Conservation (phyloP, 2,113 vertebrate species). For the Amia ocellicauda region DNA sequence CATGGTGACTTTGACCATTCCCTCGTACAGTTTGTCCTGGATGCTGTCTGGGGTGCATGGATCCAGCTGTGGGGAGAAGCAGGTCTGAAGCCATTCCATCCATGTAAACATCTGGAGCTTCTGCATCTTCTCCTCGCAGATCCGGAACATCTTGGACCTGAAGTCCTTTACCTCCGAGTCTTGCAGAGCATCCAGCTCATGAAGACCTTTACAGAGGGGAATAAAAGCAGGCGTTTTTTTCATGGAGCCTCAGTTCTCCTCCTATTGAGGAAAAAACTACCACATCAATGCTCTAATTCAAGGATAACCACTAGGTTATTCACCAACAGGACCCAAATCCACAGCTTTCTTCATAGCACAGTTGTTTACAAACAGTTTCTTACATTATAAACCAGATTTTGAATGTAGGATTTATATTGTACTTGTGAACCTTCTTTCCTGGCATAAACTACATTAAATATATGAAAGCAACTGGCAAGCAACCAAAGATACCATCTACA, state of each 20-base stretch:
- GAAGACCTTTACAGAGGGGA: slow-evolving; percentile 70
- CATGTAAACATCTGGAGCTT: slow-evolving; percentile 78
- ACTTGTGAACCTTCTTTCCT: no score
- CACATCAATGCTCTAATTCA: no score
- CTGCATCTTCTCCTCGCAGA: slow-evolving; percentile 88
- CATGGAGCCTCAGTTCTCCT: no score
- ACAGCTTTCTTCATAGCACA: no score
- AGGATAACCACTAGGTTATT: no score
- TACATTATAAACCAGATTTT: no score
- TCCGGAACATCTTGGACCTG: slow-evolving; percentile 83
- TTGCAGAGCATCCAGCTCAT: slow-evolving; percentile 87
- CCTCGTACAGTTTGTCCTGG: slow-evolving; percentile 73
- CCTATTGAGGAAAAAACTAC: no score
- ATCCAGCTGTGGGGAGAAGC: slow-evolving; percentile 85
- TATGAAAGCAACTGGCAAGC: background rate
- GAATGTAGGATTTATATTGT: no score
- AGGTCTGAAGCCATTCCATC: slow-evolving; percentile 85
- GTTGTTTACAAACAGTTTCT: no score
- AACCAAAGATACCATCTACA: background rate
- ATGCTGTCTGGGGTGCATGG: slow-evolving; percentile 62
- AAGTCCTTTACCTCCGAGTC: slow-evolving; percentile 96
- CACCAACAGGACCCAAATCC: no score
- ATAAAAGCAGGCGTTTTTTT: no score
- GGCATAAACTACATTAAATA: no score
- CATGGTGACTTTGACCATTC: slow-evolving; percentile 83